phyloP scores from a whole-genome alignment of 2,888 invertebrate genomes.

The Stenotaenia linearis region DNA sequence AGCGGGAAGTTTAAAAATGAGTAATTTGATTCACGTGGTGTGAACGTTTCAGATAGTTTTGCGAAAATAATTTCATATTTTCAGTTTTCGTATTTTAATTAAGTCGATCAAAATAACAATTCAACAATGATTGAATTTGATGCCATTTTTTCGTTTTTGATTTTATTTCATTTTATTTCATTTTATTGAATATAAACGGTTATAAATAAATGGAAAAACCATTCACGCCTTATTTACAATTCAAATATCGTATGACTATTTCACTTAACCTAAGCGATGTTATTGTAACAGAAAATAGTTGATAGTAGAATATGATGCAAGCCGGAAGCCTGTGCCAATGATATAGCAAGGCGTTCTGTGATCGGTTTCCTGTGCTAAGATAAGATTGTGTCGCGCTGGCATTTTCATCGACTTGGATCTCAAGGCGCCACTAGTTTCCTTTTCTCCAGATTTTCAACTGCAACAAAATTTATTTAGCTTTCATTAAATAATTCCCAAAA shows the following conservation, averaged over 20 bases:
- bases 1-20: background rate
- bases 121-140: no score
- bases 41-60: background rate
- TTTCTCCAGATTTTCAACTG: background rate
- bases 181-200: no score
- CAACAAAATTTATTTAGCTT: no score
- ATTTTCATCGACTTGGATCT: constrained; percentile 16
- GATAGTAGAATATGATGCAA: constrained; percentile 24
- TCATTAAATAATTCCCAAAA: no score
- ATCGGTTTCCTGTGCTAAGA: constrained; percentile 13
- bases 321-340: constrained; percentile 14
- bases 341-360: constrained; percentile 16
- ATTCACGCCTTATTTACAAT: no score
- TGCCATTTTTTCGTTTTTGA: no score
- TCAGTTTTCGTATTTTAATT: background rate
- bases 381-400: constrained; percentile 21
- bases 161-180: no score
- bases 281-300: constrained; percentile 18
- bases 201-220: no score
- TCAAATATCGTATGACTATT: background rate
- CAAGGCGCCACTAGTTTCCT: background rate
- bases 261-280: background rate
- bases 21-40: background rate
- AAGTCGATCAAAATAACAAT: background rate
- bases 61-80: background rate